Evolutionary conservation across 1,140 invertebrate species (phyloP).

Genomic region (Camponotus floridanus): DNA sequence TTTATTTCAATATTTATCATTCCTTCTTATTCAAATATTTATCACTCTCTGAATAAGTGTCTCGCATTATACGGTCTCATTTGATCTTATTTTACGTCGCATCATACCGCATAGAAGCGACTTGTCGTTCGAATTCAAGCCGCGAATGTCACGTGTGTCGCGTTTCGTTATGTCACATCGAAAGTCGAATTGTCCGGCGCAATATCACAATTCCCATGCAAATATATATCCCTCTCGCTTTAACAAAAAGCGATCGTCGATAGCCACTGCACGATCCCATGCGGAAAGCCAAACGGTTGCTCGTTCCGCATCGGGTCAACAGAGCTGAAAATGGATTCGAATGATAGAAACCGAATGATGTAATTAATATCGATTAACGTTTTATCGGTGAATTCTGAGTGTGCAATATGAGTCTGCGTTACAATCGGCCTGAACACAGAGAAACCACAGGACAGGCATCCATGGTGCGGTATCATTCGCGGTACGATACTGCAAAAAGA

Average conservation of each 20-base stretch:
- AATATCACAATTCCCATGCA: constrained; percentile 18
- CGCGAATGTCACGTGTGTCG: background rate
- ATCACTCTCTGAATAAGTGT: constrained; percentile 1
- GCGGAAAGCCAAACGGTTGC: constrained; percentile 12
- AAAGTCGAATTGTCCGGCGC: constrained; percentile 35
- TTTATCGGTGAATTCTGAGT: background rate
- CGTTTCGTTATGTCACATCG: constrained; percentile 33
- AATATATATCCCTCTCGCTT: constrained; percentile 31
- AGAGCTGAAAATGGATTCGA: constrained; percentile 27
- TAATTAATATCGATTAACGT: constrained; percentile 54
- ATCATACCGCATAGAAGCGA: background rate
- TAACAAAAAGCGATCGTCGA: constrained; percentile 50
- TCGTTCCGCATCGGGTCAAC: constrained; percentile 28
- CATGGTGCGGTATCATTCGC: background rate
- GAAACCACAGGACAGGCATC: background rate
- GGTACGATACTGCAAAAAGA: background rate
- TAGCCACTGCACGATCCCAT: constrained; percentile 6
- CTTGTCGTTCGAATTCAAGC: background rate
- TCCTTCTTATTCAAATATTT: background rate
- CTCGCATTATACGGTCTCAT: background rate
- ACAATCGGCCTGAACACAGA: background rate
- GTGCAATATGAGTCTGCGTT: background rate
- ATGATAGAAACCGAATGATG: constrained; percentile 36
- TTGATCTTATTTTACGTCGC: background rate
- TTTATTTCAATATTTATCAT: too few species aligned